Conservation (phyloP, 2,797 vertebrate genomes). For the Microtus obscurus region DNA sequence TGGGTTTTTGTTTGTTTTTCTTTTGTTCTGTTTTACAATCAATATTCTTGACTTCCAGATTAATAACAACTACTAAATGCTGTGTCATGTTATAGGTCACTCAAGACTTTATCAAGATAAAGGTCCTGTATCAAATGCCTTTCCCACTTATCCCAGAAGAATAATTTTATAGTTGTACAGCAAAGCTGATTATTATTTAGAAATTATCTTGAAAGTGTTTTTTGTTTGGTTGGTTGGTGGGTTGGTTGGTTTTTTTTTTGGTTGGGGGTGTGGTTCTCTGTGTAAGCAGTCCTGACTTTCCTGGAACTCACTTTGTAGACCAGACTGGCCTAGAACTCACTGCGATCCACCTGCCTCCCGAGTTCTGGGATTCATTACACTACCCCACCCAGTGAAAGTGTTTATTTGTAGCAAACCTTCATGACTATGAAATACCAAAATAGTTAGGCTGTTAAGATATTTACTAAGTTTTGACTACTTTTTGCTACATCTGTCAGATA, state of each 20-base stretch:
- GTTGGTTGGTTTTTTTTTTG: background rate
- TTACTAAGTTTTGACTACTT: background rate
- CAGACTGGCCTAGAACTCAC: background rate
- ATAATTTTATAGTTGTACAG: background rate
- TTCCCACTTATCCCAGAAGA: background rate
- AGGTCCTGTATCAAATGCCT: background rate
- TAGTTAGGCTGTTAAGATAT: background rate
- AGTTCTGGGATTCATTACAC: too few relatives aligned
- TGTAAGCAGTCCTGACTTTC: background rate
- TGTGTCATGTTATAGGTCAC: background rate
- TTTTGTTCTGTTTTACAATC: too few relatives aligned
- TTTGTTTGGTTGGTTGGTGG: background rate
- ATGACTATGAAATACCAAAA: constrained; percentile 11
- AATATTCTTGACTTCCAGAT: background rate
- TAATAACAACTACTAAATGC: background rate
- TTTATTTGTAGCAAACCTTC: background rate
- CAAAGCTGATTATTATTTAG: constrained; percentile 3
- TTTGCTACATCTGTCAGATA: constrained; percentile 40
- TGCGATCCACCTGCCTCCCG: background rate
- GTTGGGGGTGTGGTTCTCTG: background rate
- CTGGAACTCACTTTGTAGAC: background rate
- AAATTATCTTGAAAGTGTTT: background rate
- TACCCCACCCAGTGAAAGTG: background rate
- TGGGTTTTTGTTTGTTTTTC: too few relatives aligned
- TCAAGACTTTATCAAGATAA: background rate